These are phyloP conservation scores for Stenurella melanura DNA, from an alignment of 2,888 invertebrate genomes.

Conservation along the genomic window DNA sequence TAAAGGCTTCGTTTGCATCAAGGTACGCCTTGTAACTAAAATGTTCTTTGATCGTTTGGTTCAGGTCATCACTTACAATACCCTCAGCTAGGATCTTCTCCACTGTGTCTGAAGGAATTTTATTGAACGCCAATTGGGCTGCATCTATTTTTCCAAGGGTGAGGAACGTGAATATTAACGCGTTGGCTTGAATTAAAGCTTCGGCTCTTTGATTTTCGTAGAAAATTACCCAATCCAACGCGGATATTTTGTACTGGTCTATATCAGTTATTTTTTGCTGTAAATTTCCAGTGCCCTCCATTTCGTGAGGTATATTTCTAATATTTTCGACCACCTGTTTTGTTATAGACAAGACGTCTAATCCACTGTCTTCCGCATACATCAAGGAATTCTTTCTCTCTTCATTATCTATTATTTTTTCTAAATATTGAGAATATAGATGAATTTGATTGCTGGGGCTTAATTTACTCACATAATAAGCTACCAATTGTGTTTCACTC, in stretches of 20 bases:
- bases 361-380: constrained; percentile 83
- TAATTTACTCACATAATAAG: constrained; percentile 89
- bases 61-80: constrained; percentile 72
- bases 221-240: constrained; percentile 91
- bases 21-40: constrained; percentile 91
- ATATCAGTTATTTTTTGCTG: constrained; percentile 76
- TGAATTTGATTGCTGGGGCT: constrained; percentile 77
- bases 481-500: constrained; percentile 86
- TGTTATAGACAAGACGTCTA: constrained; percentile 90
- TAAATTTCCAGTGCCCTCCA: constrained; percentile 66
- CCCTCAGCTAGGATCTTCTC: constrained; percentile 74
- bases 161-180: constrained; percentile 89
- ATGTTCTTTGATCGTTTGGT: constrained; percentile 84
- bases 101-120: constrained; percentile 82
- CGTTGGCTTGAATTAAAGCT: constrained; percentile 91
- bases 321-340: constrained; percentile 89
- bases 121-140: constrained; percentile 84
- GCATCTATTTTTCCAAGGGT: constrained; percentile 88
- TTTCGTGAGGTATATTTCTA: constrained; percentile 72
- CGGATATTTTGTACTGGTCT: constrained; percentile 83
- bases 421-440: constrained; percentile 83
- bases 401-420: constrained; percentile 79
- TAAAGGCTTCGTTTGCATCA: constrained; percentile 90
- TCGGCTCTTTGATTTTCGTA: constrained; percentile 86
- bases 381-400: constrained; percentile 80